Evolutionary conservation across 2,888 invertebrate genomes (phyloP).

Genomic region (Tachina fera): DNA sequence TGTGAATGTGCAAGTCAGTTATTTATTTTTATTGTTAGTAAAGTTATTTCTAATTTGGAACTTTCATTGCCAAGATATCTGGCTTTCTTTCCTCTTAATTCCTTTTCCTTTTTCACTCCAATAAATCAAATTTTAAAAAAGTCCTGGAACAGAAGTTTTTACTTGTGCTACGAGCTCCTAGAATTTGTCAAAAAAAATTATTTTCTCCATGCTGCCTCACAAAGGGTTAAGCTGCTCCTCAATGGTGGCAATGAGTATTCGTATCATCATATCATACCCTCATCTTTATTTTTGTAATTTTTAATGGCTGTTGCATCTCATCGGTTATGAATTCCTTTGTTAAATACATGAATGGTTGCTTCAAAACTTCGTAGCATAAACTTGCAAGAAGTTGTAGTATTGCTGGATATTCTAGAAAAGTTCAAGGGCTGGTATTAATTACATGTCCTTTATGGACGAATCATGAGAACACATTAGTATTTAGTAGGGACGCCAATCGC

Average conservation of each 20-base stretch:
- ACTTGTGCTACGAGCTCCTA: too few species aligned
- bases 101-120: too few species aligned
- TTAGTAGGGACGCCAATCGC: too few species aligned
- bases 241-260: constrained; percentile 32
- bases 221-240: neutral
- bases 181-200: too few species aligned
- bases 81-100: too few species aligned
- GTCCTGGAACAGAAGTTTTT: too few species aligned
- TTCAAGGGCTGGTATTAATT: constrained; percentile 45
- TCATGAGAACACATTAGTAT: constrained; percentile 64
- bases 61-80: too few species aligned
- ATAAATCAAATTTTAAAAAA: too few species aligned
- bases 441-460: neutral
- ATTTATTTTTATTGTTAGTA: too few species aligned
- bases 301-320: constrained; percentile 30
- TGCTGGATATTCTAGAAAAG: constrained; percentile 28
- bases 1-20: too few species aligned
- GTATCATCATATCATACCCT: constrained; percentile 30
- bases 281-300: constrained; percentile 26
- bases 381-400: constrained; percentile 5
- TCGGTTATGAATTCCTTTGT: neutral
- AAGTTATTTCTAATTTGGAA: too few species aligned
- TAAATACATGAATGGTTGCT: neutral
- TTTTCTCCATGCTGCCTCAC: too few species aligned
- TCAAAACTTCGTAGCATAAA: constrained; percentile 11